phyloP scores from a whole-genome alignment of 1,140 invertebrate genomes.

The Teleopsis dalmanni region DNA sequence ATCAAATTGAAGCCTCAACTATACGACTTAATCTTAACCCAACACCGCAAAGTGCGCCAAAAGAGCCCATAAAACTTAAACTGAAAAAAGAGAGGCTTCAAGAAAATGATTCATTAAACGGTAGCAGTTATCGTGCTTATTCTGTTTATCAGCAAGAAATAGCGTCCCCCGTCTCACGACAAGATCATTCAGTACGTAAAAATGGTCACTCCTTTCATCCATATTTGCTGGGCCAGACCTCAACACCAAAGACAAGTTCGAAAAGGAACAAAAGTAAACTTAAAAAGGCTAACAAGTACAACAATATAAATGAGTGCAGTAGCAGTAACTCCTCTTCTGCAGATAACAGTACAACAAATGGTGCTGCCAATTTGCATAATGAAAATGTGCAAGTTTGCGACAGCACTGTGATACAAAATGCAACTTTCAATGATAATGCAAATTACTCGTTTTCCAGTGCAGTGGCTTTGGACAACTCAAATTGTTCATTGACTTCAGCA shows the following conservation, averaged over 20 bases:
- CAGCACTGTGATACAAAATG: constrained; percentile 18
- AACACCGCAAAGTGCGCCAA: constrained; percentile 19
- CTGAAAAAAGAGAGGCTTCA: constrained; percentile 30
- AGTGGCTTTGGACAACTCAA: constrained; percentile 34
- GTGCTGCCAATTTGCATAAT: neutral
- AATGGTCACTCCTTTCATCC: constrained; percentile 38
- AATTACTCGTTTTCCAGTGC: constrained; percentile 40
- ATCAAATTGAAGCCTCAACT: constrained; percentile 26
- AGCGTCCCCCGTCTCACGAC: constrained; percentile 13
- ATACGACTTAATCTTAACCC: constrained; percentile 29
- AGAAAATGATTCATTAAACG: constrained; percentile 17
- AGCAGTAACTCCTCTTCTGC: constrained; percentile 39
- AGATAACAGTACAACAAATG: constrained; percentile 10
- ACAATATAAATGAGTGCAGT: constrained; percentile 24
- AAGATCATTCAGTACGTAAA: constrained; percentile 12
- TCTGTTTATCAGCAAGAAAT: constrained; percentile 28
- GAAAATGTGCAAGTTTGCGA: neutral
- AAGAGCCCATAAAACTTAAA: constrained; percentile 40
- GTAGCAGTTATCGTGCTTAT: constrained; percentile 37
- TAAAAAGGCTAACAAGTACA: constrained; percentile 20
- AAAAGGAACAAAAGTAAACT: constrained; percentile 24
- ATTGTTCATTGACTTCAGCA: constrained; percentile 31
- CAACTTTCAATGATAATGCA: constrained; percentile 38
- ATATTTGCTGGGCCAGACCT: constrained; percentile 33
- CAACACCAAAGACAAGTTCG: constrained; percentile 35